These are phyloP conservation scores for Ophion slaviceki DNA, from an alignment of 2,888 invertebrate species.

Conservation along the genomic window DNA sequence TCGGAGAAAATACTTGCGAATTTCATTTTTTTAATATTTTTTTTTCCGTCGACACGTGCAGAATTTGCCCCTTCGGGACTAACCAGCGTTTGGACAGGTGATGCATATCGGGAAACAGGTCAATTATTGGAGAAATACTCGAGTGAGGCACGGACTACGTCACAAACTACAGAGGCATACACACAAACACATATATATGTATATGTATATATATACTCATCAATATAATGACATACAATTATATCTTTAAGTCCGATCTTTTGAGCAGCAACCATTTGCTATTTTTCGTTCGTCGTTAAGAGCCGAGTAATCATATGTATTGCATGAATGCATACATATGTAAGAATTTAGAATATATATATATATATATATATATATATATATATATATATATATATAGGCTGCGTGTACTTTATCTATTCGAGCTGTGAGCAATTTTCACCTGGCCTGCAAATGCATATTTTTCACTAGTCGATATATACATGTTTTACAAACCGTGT, in stretches of 20 bases:
- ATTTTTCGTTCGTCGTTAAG: slow-evolving; percentile 19
- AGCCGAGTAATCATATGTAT: slow-evolving; percentile 27
- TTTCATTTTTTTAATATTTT: too few species aligned
- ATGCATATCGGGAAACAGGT: neutral
- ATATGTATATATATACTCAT: neutral
- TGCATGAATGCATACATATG: neutral
- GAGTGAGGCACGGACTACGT: neutral
- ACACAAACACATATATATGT: neutral
- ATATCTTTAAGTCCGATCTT: slow-evolving; percentile 11
- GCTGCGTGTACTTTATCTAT: slow-evolving; percentile 13
- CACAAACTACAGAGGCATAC: neutral
- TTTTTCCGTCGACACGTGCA: neutral
- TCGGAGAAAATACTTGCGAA: too few species aligned
- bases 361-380: neutral
- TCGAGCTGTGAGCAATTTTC: slow-evolving; percentile 39
- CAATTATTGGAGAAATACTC: neutral
- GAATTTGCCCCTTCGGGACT: neutral
- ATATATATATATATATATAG: slow-evolving; percentile 19
- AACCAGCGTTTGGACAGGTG: neutral
- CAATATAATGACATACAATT: slow-evolving; percentile 23
- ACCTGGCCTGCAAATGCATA: slow-evolving; percentile 37
- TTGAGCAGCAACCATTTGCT: slow-evolving; percentile 3
- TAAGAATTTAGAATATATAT: neutral
- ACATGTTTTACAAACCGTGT: slow-evolving; percentile 1
- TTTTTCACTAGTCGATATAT: slow-evolving; percentile 24